These are phyloP conservation scores for Hydrozoanthus tunicans DNA, from an alignment of 64 coral and sea anemone genomes.

Conservation along the genomic window DNA sequence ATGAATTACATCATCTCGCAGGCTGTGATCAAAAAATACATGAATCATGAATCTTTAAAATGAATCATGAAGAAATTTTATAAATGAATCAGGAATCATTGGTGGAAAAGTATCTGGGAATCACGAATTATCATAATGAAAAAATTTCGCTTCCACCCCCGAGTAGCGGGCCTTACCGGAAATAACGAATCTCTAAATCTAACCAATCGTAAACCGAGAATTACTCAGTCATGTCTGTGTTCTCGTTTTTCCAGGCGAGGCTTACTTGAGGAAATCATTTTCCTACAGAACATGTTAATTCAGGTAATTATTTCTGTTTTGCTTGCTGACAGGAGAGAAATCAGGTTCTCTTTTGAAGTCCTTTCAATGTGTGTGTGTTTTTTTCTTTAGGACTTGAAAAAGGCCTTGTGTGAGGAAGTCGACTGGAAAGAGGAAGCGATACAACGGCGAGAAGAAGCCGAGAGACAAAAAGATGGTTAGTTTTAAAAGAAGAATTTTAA, in stretches of 20 bases:
- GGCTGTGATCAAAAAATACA: no score
- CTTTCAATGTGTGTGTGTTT: background rate
- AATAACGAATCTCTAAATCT: background rate
- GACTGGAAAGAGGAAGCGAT: background rate
- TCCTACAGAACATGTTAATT: background rate
- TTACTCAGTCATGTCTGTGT: background rate
- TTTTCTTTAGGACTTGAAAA: background rate
- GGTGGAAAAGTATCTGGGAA: no score
- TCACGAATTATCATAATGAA: no score
- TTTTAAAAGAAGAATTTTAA: no score
- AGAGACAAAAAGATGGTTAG: background rate
- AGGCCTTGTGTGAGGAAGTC: conserved; percentile 1
- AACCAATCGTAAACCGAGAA: background rate
- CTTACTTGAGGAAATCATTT: conserved; percentile 8
- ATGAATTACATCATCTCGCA: no score
- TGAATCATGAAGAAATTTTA: no score
- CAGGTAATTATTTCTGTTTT: background rate
- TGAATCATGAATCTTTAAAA: no score
- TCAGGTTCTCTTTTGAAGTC: background rate
- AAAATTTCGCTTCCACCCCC: no score
- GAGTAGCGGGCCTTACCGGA: background rate
- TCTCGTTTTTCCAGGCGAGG: background rate
- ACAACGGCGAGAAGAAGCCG: background rate
- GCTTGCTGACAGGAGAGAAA: background rate
- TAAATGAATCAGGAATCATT: no score